Conservation (phyloP, 1,140 invertebrate species). For the Drosophila triauraria region DNA sequence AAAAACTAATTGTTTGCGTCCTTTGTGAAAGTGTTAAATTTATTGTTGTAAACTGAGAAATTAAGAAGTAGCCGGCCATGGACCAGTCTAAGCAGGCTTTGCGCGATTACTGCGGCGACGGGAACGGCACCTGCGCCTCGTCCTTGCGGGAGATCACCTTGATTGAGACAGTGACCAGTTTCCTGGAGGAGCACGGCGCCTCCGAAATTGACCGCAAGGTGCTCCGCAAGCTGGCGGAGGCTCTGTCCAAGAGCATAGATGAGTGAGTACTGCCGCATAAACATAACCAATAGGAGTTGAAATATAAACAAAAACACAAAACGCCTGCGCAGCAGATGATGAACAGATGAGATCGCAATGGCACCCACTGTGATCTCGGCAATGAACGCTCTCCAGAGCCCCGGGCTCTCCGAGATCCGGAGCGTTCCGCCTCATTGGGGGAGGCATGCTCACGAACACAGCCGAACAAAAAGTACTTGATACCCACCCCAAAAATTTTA, state of each 20-base stretch:
- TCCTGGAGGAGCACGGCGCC: constrained; percentile 72
- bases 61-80: constrained; percentile 25
- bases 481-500: constrained; percentile 65
- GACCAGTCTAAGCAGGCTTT: constrained; percentile 61
- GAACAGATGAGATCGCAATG: constrained; percentile 10
- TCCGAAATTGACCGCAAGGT: constrained; percentile 61
- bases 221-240: constrained; percentile 66
- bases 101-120: constrained; percentile 53
- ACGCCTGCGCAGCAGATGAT: constrained; percentile 16
- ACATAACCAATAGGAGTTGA: constrained; percentile 16
- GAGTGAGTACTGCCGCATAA: constrained; percentile 46
- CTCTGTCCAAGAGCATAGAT: constrained; percentile 69
- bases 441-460: constrained; percentile 19
- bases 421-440: constrained; percentile 30
- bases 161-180: constrained; percentile 73
- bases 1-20: constrained; percentile 23
- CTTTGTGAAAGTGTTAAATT: constrained; percentile 31
- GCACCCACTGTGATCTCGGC: constrained; percentile 46
- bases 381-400: constrained; percentile 19
- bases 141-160: constrained; percentile 69
- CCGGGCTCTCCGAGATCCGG: constrained; percentile 27
- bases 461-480: neutral
- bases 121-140: constrained; percentile 52
- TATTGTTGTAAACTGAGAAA: neutral
- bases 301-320: constrained; percentile 7